Evolutionary conservation across 2,113 vertebrate species (phyloP).

Genomic region (Sylvia atricapilla): DNA sequence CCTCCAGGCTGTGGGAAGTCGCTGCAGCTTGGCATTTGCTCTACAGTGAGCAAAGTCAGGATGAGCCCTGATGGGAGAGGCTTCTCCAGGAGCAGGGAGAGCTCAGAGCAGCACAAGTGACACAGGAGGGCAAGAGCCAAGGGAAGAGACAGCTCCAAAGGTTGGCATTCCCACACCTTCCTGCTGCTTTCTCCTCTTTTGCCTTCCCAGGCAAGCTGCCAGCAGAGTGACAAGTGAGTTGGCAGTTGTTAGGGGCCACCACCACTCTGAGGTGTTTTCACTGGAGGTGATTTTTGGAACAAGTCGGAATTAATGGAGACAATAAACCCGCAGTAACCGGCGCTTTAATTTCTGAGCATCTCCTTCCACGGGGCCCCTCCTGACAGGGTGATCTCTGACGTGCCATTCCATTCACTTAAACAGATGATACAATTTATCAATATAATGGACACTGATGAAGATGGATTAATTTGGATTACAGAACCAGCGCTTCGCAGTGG

Average conservation of each 20-base stretch:
- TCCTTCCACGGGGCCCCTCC: conserved; percentile 21
- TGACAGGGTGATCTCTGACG: conserved; percentile 40
- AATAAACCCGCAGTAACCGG: not conserved
- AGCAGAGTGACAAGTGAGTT: not conserved
- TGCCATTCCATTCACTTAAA: conserved; percentile 66
- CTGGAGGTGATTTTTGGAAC: not conserved
- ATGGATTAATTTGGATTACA: conserved; percentile 75
- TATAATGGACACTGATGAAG: conserved; percentile 74
- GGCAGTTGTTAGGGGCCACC: not conserved
- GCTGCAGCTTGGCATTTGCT: not conserved
- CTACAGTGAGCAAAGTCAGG: not conserved
- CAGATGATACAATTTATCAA: conserved; percentile 72
- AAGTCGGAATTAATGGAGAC: not conserved
- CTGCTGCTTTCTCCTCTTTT: not conserved
- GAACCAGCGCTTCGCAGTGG: conserved; percentile 34
- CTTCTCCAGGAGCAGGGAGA: not conserved
- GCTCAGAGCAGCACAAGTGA: not conserved
- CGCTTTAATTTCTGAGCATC: not conserved
- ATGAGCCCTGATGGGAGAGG: not conserved
- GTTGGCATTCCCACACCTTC: not conserved
- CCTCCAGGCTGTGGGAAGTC: not conserved
- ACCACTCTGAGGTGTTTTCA: not conserved
- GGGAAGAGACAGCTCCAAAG: not conserved
- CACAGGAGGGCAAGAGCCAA: not conserved
- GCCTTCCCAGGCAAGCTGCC: not conserved